A percentile compares a stretch with the other conserved stretches of the same genome.
phyloP scores from a whole-genome alignment of 2,113 vertebrate genomes.

The Microcebus griseorufus region DNA sequence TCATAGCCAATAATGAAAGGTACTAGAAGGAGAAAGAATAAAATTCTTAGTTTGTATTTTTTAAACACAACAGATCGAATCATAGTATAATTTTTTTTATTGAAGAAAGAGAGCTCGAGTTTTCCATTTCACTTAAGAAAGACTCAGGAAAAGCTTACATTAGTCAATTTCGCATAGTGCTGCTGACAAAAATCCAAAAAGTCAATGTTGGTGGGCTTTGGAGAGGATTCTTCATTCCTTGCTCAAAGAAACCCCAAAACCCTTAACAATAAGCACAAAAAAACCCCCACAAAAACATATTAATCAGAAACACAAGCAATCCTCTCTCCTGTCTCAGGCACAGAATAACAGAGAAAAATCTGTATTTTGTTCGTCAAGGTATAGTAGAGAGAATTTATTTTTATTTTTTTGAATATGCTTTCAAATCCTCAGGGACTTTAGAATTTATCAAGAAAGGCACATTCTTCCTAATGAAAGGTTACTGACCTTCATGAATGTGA shows the following conservation, averaged over 20 bases:
- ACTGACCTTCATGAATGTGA: conserved; percentile 91
- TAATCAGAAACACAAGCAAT: neutral
- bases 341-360: conserved; percentile 66
- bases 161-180: conserved; percentile 75
- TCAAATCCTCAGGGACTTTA: conserved; percentile 88
- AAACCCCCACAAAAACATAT: neutral
- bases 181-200: conserved; percentile 77
- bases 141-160: conserved; percentile 73
- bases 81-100: conserved; percentile 64
- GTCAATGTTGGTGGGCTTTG: conserved; percentile 63
- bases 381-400: conserved; percentile 80
- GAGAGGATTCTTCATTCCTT: conserved; percentile 39
- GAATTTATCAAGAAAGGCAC: conserved; percentile 90
- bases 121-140: conserved; percentile 77
- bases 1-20: neutral
- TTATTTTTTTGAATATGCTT: conserved; percentile 81
- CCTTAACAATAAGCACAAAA: neutral
- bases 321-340: neutral
- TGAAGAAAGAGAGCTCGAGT: neutral
- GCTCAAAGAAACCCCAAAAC: neutral
- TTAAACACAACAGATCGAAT: conserved; percentile 56
- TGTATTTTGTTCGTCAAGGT: conserved; percentile 83
- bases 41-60: conserved; percentile 42
- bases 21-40: conserved; percentile 26
- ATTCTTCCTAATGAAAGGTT: conserved; percentile 92